These are phyloP conservation scores for Neodiprion virginianus DNA, from an alignment of 1,140 invertebrate genomes.

Conservation along the genomic window DNA sequence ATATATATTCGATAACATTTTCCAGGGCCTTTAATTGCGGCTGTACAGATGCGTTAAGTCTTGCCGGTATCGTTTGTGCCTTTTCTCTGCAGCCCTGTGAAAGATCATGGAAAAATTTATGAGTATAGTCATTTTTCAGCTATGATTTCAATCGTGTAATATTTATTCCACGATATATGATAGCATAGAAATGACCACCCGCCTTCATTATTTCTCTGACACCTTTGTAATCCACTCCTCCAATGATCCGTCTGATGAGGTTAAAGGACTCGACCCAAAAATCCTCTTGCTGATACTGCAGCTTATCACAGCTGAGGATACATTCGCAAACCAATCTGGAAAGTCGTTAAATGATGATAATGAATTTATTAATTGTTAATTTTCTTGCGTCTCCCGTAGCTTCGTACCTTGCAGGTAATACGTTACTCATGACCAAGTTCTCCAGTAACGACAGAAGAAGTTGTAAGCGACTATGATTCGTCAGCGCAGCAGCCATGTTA, in stretches of 20 bases:
- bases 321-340: constrained; percentile 84
- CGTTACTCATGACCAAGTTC: constrained; percentile 72
- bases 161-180: constrained; percentile 10
- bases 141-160: neutral
- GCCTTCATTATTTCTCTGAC: constrained; percentile 92
- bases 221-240: constrained; percentile 94
- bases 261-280: constrained; percentile 91
- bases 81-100: constrained; percentile 84
- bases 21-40: constrained; percentile 83
- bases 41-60: constrained; percentile 78
- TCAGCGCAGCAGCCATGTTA: constrained; percentile 70
- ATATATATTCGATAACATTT: constrained; percentile 85
- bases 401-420: constrained; percentile 68
- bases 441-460: constrained; percentile 76
- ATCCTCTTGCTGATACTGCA: constrained; percentile 77
- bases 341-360: constrained; percentile 33
- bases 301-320: constrained; percentile 80
- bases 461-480: constrained; percentile 75
- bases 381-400: constrained; percentile 22
- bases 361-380: constrained; percentile 10
- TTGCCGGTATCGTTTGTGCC: constrained; percentile 77
- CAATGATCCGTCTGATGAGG: constrained; percentile 85
- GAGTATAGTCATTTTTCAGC: constrained; percentile 10
- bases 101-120: constrained; percentile 23
- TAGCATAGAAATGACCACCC: constrained; percentile 32